phyloP scores from a whole-genome alignment of 2,113 vertebrate genomes.

The Muntiacus reevesi region DNA sequence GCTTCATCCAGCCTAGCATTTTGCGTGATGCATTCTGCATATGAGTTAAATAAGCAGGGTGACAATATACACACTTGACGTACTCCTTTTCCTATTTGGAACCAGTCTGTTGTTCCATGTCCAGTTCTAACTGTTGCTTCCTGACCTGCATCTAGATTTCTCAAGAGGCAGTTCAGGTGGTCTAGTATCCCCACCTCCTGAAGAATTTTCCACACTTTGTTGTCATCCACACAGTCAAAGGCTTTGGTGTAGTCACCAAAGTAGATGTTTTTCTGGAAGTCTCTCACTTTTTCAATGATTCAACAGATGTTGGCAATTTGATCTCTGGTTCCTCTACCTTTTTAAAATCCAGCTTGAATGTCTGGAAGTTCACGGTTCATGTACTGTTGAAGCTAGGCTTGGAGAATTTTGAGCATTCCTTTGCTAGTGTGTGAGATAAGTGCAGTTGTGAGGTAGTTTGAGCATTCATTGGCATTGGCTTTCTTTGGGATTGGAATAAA shows the following conservation, averaged over 20 bases:
- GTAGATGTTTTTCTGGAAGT: neutral
- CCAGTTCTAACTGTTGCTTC: neutral
- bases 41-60: neutral
- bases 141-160: neutral
- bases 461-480: neutral
- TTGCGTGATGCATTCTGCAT: neutral
- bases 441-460: neutral
- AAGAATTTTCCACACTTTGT: neutral
- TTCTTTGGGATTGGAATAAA: neutral
- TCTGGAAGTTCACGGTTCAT: rapidly evolving
- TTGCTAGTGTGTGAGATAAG: neutral
- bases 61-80: neutral
- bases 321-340: neutral
- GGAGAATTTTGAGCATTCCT: neutral
- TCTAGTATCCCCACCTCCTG: neutral
- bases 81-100: neutral
- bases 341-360: neutral
- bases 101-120: neutral
- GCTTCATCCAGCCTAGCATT: neutral
- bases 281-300: neutral
- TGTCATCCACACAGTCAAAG: neutral
- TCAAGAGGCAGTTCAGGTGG: neutral
- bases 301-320: neutral
- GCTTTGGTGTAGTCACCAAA: neutral
- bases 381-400: neutral